Percentiles rank a stretch among this genome's conserved stretches.
Conservation (phyloP, 2,113 vertebrate genomes). For the Talpa occidentalis region DNA sequence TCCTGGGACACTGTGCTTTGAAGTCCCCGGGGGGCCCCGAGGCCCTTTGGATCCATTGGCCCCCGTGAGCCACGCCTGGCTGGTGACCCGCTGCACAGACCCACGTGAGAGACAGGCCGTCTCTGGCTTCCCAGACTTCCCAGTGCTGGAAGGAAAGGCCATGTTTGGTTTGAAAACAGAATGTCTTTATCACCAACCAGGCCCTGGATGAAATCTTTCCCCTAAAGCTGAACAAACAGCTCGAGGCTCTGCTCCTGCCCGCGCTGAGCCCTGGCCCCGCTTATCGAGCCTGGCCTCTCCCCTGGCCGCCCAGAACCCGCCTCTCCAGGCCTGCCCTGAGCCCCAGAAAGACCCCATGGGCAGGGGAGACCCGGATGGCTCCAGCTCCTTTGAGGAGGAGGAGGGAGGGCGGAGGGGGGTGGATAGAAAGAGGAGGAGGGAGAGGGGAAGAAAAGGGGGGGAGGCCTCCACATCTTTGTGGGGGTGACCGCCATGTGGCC, state of each 20-base stretch:
- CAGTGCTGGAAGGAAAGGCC: conserved; percentile 51
- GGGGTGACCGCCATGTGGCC: background rate
- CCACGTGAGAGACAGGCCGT: background rate
- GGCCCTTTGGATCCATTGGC: background rate
- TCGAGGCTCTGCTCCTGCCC: background rate
- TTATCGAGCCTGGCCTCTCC: conserved; percentile 52
- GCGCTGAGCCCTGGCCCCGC: background rate
- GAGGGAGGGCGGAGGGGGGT: background rate
- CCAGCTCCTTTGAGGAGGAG: background rate
- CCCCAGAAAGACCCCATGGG: background rate
- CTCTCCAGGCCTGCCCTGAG: background rate
- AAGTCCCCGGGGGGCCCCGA: background rate
- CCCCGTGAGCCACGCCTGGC: background rate
- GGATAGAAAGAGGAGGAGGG: too few species aligned
- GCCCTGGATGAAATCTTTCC: conserved; percentile 15
- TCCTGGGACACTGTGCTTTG: background rate
- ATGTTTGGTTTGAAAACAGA: conserved; percentile 73
- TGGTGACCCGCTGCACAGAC: conserved; percentile 41
- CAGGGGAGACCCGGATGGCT: background rate
- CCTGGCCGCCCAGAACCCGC: background rate
- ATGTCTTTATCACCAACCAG: conserved; percentile 70
- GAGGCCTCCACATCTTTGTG: background rate
- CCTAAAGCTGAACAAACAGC: conserved; percentile 69
- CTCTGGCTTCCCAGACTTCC: conserved; percentile 46
- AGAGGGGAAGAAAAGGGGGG: too few species aligned